Base-by-base conservation (phyloP, 2,113 vertebrate species). In the Lampris incognitus region DNA sequence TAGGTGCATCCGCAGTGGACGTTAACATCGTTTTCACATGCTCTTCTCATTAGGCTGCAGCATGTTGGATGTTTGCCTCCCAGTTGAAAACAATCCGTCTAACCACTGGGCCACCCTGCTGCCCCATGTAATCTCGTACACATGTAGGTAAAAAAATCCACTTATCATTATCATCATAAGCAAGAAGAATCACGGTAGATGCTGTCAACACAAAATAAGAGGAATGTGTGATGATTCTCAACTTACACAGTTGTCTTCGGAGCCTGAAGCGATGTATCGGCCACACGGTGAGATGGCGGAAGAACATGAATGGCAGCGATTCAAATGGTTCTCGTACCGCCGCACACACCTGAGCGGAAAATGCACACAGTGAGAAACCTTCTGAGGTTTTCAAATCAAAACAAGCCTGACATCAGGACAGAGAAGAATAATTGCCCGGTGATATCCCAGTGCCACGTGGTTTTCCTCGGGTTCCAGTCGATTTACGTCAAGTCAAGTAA, bases 241-340 rank as follows among this genome's bases (percentile, higher is more conserved):
- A 92, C 94, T 85, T 88, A 98, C 96, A 1, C 85, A 92, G 92
- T 94, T 96, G 84, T 97, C 96, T 79, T 97, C 96, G 0, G 96
- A 97, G 38, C 97, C 97, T 44, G 93, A 94, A 9, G 95, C 95
- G 86, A 96, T 91, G 41, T 93, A 96, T 0, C 82, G 88, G 1
- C 97, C 96, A 38, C 97, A 97, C 0, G 97, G 95, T n/a, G 96
- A 96, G 44, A 97, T 55, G 24, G 95, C 91, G 44, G 94, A 88
- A 36, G 94, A 91, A 79, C 97, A 97, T 0, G 94, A 94, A 46
- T 94, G 94, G 84, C 92, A 91, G 9, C 85, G 90, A 73, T 87
- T 95, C 1, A 90, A 56, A 51, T 96, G 96, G 36, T 94, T 96
- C 55, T 96, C 95, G 73, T 96, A 97, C 10, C 90, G 94, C 1